Percentiles rank a stretch among this genome's conserved stretches.
phyloP scores from a whole-genome alignment of 1,140 invertebrate genomes.

The Pseudomyrmex dendroicus region DNA sequence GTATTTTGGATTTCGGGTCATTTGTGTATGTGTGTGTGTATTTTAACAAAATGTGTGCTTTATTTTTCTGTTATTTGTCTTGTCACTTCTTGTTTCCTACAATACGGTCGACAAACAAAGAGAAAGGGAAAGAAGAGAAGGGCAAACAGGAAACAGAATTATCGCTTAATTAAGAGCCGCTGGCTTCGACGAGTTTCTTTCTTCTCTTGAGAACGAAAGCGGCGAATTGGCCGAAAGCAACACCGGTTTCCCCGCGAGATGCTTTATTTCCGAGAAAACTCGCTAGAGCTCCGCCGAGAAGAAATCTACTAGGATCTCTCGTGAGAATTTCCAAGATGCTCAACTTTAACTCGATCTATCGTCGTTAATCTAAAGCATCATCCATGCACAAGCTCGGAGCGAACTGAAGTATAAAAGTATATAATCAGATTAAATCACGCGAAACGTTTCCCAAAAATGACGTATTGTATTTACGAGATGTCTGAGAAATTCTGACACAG shows the following conservation, averaged over 20 bases:
- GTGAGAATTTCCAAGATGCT: slow-evolving; percentile 33
- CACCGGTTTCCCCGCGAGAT: slow-evolving; percentile 38
- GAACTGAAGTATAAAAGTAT: neutral
- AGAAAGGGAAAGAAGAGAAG: neutral
- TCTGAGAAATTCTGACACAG: too few species aligned
- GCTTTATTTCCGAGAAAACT: slow-evolving; percentile 58
- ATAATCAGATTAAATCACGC: neutral
- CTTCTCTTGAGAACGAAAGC: slow-evolving; percentile 26
- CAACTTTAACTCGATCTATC: slow-evolving; percentile 62
- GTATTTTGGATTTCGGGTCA: neutral
- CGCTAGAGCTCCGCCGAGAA: slow-evolving; percentile 42
- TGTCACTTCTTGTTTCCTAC: neutral
- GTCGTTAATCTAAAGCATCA: slow-evolving; percentile 52
- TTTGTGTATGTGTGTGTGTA: neutral
- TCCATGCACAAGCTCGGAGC: neutral
- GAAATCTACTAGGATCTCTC: slow-evolving; percentile 40
- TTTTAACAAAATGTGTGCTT: neutral
- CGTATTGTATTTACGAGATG: too few species aligned
- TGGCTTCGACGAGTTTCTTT: slow-evolving; percentile 36
- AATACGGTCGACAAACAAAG: slow-evolving; percentile 8
- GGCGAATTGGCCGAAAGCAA: slow-evolving; percentile 35
- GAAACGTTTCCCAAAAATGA: too few species aligned
- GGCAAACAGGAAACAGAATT: slow-evolving; percentile 4
- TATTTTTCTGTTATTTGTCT: slow-evolving; percentile 37
- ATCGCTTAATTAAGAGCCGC: slow-evolving; percentile 65